Conservation (phyloP, 2,888 invertebrate genomes). For the Tipula unca region DNA sequence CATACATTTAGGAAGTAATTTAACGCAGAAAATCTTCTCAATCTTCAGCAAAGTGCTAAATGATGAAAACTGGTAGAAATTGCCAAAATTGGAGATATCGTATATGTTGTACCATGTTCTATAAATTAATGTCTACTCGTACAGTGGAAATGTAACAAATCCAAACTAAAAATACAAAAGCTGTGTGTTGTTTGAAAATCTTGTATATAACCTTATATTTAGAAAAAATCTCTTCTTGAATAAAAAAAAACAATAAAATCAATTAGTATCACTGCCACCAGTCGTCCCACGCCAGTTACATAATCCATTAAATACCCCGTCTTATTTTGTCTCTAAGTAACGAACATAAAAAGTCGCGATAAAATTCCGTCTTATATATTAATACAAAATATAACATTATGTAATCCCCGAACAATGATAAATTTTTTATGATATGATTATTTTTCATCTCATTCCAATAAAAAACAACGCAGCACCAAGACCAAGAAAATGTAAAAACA, state of each 20-base stretch:
- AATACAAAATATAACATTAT: neutral
- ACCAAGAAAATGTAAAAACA: neutral
- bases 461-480: neutral
- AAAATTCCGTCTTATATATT: neutral
- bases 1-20: too few relatives aligned
- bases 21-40: too few relatives aligned
- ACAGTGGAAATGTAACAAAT: too few relatives aligned
- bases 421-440: neutral
- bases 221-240: neutral
- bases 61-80: too few relatives aligned
- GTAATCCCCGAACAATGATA: slow-evolving; percentile 2
- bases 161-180: too few relatives aligned
- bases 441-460: neutral
- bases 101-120: too few relatives aligned
- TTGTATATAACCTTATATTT: too few relatives aligned
- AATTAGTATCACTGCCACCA: neutral
- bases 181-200: too few relatives aligned
- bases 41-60: too few relatives aligned
- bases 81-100: too few relatives aligned
- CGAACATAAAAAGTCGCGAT: neutral
- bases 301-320: neutral
- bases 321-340: neutral
- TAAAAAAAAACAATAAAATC: neutral
- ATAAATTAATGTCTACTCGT: too few relatives aligned
- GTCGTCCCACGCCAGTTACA: neutral